Evolutionary conservation across 2,113 vertebrate species (phyloP), one percentile per base, ranked within the genome.

Genomic region (Myanophis thanlyinensis): DNA sequence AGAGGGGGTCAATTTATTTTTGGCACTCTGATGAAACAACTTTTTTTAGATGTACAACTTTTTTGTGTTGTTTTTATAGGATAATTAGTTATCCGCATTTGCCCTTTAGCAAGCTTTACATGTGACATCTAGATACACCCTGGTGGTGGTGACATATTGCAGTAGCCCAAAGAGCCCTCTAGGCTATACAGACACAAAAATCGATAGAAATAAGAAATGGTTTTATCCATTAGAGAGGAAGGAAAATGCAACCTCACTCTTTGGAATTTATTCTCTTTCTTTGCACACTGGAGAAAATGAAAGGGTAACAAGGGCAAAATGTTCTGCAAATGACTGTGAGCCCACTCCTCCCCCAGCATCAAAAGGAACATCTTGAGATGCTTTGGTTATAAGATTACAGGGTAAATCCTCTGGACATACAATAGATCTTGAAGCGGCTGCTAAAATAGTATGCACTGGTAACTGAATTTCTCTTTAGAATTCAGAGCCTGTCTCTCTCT

Each of bases 221-320:
- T 22, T 85, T 87, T 23, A 47, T 92, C 52, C n/a, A 44, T 44
- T 92, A 87, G 90, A 90, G 87, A 86, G 89, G 92, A 96, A 89
- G 93, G 62, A 93, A 96, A 93, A 89, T 44, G 93, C 90, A 0
- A 0, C 51, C n/a, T 27, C 54, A 90, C 1, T 88, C 90, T 93
- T 96, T 93, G 88, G 92, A 94, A 94, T 94, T 94, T 30, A n/a
- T 89, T 91, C 92, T 95, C 93, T 93, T 30, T 85, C 90, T 53
- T 94, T 52, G 87, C 0, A 92, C 22, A 91, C 95, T 87, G 1
- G 91, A 30, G 91, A 93, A 95, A 35, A 95, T 49, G 40, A 94
- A 95, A 95, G 88, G 35, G 73, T 88, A 96, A 49, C 23, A 94
- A 91, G 53, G 44, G 53, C 92, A 94, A 53, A 93, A 92, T 95